Evolutionary conservation across 1,140 invertebrate species (phyloP).

Genomic region (Cheumatopsyche charites): DNA sequence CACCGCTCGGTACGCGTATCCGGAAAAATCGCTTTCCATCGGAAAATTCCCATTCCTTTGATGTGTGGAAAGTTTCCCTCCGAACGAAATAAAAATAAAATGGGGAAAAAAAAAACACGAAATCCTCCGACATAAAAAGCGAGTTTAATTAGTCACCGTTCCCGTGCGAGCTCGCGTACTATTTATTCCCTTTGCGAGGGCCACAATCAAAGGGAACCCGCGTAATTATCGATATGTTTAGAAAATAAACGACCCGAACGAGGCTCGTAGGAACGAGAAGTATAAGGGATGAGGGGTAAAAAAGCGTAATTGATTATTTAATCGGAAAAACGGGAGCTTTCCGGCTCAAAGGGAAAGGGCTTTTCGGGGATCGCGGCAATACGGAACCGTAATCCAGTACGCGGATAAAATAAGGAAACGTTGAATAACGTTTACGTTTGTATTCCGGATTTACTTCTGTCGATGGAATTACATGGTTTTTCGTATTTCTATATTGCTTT

Average conservation of each 20-base stretch:
- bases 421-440: no score
- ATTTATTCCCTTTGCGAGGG: not conserved
- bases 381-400: not conserved
- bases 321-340: slow-evolving; percentile 10
- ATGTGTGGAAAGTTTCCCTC: not conserved
- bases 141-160: slow-evolving; percentile 26
- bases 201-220: slow-evolving; percentile 6
- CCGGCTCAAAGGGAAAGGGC: not conserved
- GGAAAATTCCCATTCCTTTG: slow-evolving; percentile 34
- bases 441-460: no score
- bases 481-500: no score
- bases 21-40: slow-evolving; percentile 41
- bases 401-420: no score
- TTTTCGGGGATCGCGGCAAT: not conserved
- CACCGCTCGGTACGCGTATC: slow-evolving; percentile 23
- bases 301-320: slow-evolving; percentile 18
- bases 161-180: not conserved
- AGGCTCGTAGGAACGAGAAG: not conserved
- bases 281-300: not conserved
- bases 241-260: not conserved
- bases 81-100: not conserved
- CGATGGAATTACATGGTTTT: no score
- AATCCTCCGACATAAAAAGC: not conserved
- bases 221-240: slow-evolving; percentile 18
- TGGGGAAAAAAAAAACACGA: slow-evolving; percentile 2